Evolutionary conservation across 2,888 invertebrate species (phyloP).

Genomic region (Netelia melanura): DNA sequence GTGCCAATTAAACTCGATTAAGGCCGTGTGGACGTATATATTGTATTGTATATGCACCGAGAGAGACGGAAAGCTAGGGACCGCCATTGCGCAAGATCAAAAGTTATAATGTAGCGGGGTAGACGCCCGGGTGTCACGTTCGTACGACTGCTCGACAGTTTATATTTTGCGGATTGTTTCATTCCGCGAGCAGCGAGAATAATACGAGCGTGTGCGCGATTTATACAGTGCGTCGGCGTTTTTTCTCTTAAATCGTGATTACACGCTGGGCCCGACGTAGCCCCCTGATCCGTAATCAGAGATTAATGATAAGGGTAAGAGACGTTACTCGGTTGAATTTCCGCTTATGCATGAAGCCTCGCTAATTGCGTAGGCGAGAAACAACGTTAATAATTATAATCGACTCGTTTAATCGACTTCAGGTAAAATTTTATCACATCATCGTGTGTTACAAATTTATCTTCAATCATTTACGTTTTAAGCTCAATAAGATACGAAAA

Average conservation of each 20-base stretch:
- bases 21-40: constrained; percentile 55
- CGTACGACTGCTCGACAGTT: constrained; percentile 44
- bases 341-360: constrained; percentile 7
- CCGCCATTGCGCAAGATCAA: constrained; percentile 74
- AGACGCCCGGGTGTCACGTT: constrained; percentile 63
- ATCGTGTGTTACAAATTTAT: too few relatives aligned
- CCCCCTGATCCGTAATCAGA: neutral
- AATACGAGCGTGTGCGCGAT: constrained; percentile 36
- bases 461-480: too few relatives aligned
- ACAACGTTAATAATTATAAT: neutral
- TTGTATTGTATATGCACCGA: constrained; percentile 30
- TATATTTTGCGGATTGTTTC: constrained; percentile 53
- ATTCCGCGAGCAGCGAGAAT: constrained; percentile 18
- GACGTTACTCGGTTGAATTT: neutral
- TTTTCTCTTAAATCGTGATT: constrained; percentile 22
- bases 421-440: too few relatives aligned
- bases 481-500: too few relatives aligned
- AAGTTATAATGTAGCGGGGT: constrained; percentile 70
- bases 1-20: constrained; percentile 77
- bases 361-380: constrained; percentile 10
- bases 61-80: constrained; percentile 42
- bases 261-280: neutral
- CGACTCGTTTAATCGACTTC: too few relatives aligned
- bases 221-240: constrained; percentile 67
- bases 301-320: neutral